Conservation (phyloP, 1,140 invertebrate species). For the Psilanteris sp. region DNA sequence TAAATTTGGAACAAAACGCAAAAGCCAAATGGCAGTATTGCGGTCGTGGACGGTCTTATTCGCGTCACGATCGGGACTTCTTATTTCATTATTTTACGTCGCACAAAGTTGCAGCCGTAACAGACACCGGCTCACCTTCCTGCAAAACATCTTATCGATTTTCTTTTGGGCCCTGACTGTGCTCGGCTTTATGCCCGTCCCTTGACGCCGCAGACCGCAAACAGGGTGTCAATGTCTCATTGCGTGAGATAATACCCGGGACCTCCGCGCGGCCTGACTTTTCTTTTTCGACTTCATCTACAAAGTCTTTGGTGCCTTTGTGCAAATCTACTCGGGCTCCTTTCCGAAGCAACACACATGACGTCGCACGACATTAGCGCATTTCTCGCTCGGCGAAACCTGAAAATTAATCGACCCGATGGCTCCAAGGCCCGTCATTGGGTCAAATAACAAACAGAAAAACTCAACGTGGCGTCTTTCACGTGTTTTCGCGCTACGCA, state of each 20-base stretch:
- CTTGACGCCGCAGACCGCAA: constrained; percentile 69
- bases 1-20: constrained; percentile 22
- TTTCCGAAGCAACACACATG: constrained; percentile 10
- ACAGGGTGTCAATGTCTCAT: constrained; percentile 70
- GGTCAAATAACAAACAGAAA: constrained; percentile 34
- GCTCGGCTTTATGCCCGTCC: constrained; percentile 59
- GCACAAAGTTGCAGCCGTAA: constrained; percentile 22
- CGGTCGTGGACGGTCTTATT: constrained; percentile 4
- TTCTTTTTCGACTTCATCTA: constrained; percentile 55
- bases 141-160: constrained; percentile 61
- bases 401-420: constrained; percentile 38
- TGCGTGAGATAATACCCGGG: constrained; percentile 69
- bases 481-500: constrained; percentile 11
- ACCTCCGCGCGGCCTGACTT: constrained; percentile 39
- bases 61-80: constrained; percentile 18
- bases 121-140: constrained; percentile 44
- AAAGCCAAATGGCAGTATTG: constrained; percentile 14
- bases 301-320: constrained; percentile 65
- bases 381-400: constrained; percentile 24
- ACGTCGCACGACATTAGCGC: constrained; percentile 37
- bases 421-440: constrained; percentile 7
- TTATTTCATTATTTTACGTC: constrained; percentile 31
- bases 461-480: constrained; percentile 15
- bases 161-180: constrained; percentile 39
- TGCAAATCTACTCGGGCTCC: constrained; percentile 25